A percentile compares a stretch with the other conserved stretches of the same genome.
Evolutionary conservation across 2,888 invertebrate genomes (phyloP).

Genomic region (Cybosia mesomella): DNA sequence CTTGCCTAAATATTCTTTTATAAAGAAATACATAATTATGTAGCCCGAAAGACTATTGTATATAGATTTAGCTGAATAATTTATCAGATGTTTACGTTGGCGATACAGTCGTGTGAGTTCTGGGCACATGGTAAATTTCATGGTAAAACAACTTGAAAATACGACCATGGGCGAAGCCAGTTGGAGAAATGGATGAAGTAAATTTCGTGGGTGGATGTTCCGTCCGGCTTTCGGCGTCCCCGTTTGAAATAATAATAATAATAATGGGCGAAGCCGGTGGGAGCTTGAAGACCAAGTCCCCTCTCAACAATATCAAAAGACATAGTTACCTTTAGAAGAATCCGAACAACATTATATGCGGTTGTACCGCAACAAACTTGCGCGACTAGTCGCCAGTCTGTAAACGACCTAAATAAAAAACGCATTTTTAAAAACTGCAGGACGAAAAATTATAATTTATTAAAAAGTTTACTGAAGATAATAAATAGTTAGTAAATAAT

Average conservation of each 20-base stretch:
- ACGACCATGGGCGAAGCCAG: neutral
- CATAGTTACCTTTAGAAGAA: neutral
- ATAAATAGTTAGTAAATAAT: constrained; percentile 77
- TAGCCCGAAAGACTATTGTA: constrained; percentile 84
- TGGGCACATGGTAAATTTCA: constrained; percentile 1
- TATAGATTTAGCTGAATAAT: constrained; percentile 76
- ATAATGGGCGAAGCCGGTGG: too few species aligned
- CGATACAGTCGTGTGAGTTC: constrained; percentile 25
- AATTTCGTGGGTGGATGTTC: too few species aligned
- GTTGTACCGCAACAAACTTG: constrained; percentile 2
- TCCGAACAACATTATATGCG: neutral
- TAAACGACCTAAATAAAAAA: constrained; percentile 65
- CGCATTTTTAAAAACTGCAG: constrained; percentile 72
- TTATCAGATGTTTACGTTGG: constrained; percentile 55
- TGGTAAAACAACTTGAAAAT: too few species aligned
- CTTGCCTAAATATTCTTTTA: constrained; percentile 79
- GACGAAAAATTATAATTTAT: constrained; percentile 77
- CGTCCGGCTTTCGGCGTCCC: too few species aligned
- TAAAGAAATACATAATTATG: constrained; percentile 57
- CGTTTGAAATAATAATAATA: too few species aligned
- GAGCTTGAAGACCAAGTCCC: too few species aligned
- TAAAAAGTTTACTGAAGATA: constrained; percentile 74
- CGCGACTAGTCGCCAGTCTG: constrained; percentile 34
- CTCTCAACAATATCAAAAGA: neutral
- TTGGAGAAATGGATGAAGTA: too few species aligned